phyloP scores from a whole-genome alignment of 2,888 invertebrate species.

The Diaprepes abbreviatus region DNA sequence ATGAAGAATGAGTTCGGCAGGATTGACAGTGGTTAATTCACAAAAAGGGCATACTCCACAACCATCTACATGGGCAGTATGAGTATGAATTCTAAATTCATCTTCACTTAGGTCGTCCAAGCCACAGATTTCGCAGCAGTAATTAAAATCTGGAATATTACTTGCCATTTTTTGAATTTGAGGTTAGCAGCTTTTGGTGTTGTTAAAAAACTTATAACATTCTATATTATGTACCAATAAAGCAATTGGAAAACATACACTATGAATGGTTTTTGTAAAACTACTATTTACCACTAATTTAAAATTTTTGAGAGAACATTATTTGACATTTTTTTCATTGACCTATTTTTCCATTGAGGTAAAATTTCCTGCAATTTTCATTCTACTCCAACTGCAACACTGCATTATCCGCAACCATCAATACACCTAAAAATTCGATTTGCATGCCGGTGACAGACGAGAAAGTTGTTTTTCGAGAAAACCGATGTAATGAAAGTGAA shows the following conservation, averaged over 20 bases:
- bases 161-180: conserved; percentile 66
- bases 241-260: neutral
- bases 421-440: conserved; percentile 48
- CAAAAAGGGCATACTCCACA: conserved; percentile 87
- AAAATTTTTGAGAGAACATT: neutral
- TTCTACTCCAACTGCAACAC: neutral
- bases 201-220: neutral
- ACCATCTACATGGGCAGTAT: conserved; percentile 83
- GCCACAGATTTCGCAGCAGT: conserved; percentile 89
- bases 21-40: conserved; percentile 79
- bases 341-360: too few species aligned
- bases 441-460: conserved; percentile 52
- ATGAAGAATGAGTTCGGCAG: conserved; percentile 82
- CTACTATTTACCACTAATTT: neutral
- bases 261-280: neutral
- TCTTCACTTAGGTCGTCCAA: conserved; percentile 84
- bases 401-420: conserved; percentile 53
- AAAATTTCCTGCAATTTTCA: too few species aligned
- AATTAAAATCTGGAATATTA: conserved; percentile 71
- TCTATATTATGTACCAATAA: neutral
- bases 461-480: neutral
- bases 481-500: neutral
- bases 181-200: conserved; percentile 9
- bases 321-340: conserved; percentile 46
- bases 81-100: conserved; percentile 83